A percentile compares a stretch with the other conserved stretches of the same genome.
These are phyloP conservation scores for Battus philenor DNA, from an alignment of 1,140 invertebrate species.

Conservation along the genomic window DNA sequence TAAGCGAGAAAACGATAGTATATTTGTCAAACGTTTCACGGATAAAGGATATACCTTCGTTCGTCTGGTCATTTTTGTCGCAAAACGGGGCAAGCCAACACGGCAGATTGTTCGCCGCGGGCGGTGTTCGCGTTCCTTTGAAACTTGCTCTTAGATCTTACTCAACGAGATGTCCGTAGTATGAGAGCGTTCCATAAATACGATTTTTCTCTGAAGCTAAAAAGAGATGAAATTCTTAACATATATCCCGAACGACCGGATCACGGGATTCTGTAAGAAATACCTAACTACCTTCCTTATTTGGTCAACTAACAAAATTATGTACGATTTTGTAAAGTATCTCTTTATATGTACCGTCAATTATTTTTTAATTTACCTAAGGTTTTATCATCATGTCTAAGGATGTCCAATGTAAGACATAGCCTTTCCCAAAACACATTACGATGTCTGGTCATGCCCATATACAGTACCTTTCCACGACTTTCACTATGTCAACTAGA, in stretches of 20 bases:
- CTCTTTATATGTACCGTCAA: too few relatives aligned
- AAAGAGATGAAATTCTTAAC: conserved; percentile 7
- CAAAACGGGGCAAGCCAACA: conserved; percentile 48
- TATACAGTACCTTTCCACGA: too few relatives aligned
- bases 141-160: conserved; percentile 12
- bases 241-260: conserved; percentile 3
- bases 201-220: neutral
- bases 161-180: conserved; percentile 1
- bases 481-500: too few relatives aligned
- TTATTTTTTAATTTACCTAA: too few relatives aligned
- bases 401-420: too few relatives aligned
- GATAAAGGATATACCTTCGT: conserved; percentile 16
- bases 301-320: too few relatives aligned
- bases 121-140: conserved; percentile 38
- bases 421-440: too few relatives aligned
- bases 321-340: too few relatives aligned
- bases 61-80: conserved; percentile 27
- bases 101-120: conserved; percentile 43
- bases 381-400: too few relatives aligned
- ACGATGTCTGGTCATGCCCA: too few relatives aligned
- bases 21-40: conserved; percentile 11
- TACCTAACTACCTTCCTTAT: too few relatives aligned
- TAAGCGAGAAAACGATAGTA: conserved; percentile 5
- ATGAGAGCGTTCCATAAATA: conserved; percentile 1
- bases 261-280: neutral